Conservation (phyloP, 2,797 vertebrate species). For the Mormyrops attenuatus region DNA sequence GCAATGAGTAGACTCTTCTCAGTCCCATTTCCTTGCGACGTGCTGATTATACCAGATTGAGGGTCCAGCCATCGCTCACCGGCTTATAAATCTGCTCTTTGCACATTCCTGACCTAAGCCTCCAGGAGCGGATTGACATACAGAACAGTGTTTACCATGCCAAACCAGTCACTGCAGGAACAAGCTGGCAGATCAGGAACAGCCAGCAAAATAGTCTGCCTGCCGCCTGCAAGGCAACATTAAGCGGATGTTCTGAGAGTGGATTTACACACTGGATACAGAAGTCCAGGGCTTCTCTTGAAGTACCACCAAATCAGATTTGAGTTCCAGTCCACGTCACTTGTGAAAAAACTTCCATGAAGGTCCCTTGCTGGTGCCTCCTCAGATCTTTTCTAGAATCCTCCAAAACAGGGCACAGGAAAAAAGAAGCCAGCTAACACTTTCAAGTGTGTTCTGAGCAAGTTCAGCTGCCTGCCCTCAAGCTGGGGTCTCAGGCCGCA, state of each 20-base stretch:
- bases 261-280: neutral
- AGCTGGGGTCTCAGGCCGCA: neutral
- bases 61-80: neutral
- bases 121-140: constrained; percentile 3
- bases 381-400: neutral
- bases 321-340: neutral
- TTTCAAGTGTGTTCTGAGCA: neutral
- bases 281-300: neutral
- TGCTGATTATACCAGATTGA: neutral
- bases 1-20: neutral
- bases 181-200: neutral
- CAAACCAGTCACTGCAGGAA: neutral
- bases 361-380: neutral
- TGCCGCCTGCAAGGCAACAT: neutral
- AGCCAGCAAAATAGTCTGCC: neutral
- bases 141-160: neutral
- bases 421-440: neutral
- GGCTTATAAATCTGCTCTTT: neutral
- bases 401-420: neutral
- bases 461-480: neutral
- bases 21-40: neutral
- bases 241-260: neutral
- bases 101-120: neutral
- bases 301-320: neutral
- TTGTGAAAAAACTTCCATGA: neutral